Evolutionary conservation across 2,888 invertebrate species (phyloP).

Genomic region (Troides helena): DNA sequence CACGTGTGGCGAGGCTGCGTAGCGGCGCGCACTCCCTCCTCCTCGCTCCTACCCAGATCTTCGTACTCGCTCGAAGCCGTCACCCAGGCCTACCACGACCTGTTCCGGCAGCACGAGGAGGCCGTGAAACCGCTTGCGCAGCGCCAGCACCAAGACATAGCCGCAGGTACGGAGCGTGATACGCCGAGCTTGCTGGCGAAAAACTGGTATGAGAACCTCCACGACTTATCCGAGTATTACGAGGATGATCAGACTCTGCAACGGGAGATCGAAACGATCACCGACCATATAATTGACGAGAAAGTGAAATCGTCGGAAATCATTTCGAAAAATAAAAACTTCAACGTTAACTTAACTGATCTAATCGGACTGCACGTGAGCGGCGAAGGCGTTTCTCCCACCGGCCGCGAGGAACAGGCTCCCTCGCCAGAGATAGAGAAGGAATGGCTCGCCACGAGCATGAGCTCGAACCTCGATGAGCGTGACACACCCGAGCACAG

Average conservation of each 20-base stretch:
- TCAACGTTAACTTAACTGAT: slow-evolving; percentile 71
- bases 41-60: slow-evolving; percentile 56
- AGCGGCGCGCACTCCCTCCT: slow-evolving; percentile 53
- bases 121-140: slow-evolving; percentile 69
- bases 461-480: slow-evolving; percentile 68
- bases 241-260: slow-evolving; percentile 68
- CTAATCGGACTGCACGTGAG: slow-evolving; percentile 63
- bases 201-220: slow-evolving; percentile 66
- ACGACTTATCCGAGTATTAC: slow-evolving; percentile 73
- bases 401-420: slow-evolving; percentile 53
- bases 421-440: slow-evolving; percentile 54
- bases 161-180: slow-evolving; percentile 42
- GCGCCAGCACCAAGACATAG: slow-evolving; percentile 55
- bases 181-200: slow-evolving; percentile 55
- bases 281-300: slow-evolving; percentile 58
- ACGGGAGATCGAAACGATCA: slow-evolving; percentile 62
- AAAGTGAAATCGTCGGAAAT: slow-evolving; percentile 47
- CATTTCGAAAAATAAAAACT: slow-evolving; percentile 42
- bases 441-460: slow-evolving; percentile 74
- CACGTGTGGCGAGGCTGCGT: slow-evolving; percentile 68
- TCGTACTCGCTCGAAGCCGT: slow-evolving; percentile 69
- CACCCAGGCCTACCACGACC: slow-evolving; percentile 68
- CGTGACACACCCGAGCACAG: slow-evolving; percentile 44
- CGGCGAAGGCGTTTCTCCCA: slow-evolving; percentile 62
- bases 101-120: slow-evolving; percentile 72